Conservation (phyloP, 2,888 invertebrate species). For the Drosophila anomalata region DNA sequence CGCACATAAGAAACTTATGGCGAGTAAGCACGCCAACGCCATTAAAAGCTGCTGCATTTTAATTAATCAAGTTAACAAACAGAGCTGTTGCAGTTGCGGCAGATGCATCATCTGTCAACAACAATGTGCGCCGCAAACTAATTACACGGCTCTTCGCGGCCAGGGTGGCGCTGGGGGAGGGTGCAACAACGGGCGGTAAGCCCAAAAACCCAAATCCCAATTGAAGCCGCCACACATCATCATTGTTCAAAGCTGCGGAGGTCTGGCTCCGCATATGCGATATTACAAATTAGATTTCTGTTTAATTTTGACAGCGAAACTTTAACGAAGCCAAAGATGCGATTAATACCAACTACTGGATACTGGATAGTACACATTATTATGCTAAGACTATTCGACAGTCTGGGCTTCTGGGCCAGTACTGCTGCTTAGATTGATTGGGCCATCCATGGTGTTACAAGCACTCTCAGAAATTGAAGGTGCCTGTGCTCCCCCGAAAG, state of each 20-base stretch:
- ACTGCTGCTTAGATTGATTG: no score
- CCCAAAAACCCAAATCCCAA: slow-evolving; percentile 20
- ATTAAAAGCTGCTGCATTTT: slow-evolving; percentile 72
- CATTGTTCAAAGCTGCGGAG: slow-evolving; percentile 41
- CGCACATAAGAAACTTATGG: slow-evolving; percentile 64
- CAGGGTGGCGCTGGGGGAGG: not conserved
- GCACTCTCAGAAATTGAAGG: no score
- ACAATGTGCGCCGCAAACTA: slow-evolving; percentile 73
- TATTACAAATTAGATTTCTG: slow-evolving; percentile 73
- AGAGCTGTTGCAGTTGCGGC: slow-evolving; percentile 27
- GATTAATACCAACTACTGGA: slow-evolving; percentile 9
- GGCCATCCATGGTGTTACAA: no score
- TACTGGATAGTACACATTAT: no score
- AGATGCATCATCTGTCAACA: slow-evolving; percentile 65
- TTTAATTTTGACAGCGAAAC: slow-evolving; percentile 68
- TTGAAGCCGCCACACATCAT: slow-evolving; percentile 21
- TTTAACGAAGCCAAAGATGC: slow-evolving; percentile 19
- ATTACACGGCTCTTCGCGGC: slow-evolving; percentile 54
- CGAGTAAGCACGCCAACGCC: slow-evolving; percentile 63
- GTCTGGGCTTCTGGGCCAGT: no score
- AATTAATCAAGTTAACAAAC: slow-evolving; percentile 77
- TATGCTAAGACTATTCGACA: no score
- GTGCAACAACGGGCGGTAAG: not conserved
- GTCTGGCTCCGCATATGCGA: slow-evolving; percentile 36
- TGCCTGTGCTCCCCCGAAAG: not conserved